Conservation (phyloP, 2,888 invertebrate species). For the Drosophila robusta region DNA sequence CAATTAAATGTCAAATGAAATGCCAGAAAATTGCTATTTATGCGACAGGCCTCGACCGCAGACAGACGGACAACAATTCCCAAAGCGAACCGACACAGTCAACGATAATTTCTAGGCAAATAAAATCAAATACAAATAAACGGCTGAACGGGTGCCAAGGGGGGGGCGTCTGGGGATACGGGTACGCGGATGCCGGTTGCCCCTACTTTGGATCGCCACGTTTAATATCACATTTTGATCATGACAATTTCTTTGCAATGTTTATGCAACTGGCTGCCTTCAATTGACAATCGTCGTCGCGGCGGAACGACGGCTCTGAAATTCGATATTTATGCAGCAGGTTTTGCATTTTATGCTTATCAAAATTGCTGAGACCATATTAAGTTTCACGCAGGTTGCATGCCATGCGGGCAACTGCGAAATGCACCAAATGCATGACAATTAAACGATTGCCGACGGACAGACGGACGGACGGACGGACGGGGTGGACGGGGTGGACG, state of each 20-base stretch:
- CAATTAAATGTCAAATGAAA: conserved; percentile 82
- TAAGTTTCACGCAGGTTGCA: conserved; percentile 73
- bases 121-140: conserved; percentile 73
- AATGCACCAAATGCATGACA: conserved; percentile 80
- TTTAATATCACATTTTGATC: conserved; percentile 82
- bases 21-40: conserved; percentile 81
- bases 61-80: conserved; percentile 46
- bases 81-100: conserved; percentile 51
- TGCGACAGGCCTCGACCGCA: conserved; percentile 64
- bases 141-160: too few species aligned
- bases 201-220: conserved; percentile 61
- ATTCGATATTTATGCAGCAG: conserved; percentile 82
- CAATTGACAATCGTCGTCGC: conserved; percentile 79
- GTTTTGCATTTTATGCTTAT: conserved; percentile 79
- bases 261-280: conserved; percentile 82
- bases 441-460: conserved; percentile 60
- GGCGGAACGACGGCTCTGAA: conserved; percentile 74
- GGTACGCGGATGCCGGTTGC: conserved; percentile 17
- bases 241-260: conserved; percentile 83
- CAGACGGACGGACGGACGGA: neutral
- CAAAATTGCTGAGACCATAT: conserved; percentile 74
- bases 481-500: conserved; percentile 13
- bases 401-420: conserved; percentile 63
- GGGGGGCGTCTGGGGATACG: neutral
- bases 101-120: conserved; percentile 75